Base-by-base conservation (phyloP, 2,888 invertebrate species). In the Apotomis turbidana region DNA sequence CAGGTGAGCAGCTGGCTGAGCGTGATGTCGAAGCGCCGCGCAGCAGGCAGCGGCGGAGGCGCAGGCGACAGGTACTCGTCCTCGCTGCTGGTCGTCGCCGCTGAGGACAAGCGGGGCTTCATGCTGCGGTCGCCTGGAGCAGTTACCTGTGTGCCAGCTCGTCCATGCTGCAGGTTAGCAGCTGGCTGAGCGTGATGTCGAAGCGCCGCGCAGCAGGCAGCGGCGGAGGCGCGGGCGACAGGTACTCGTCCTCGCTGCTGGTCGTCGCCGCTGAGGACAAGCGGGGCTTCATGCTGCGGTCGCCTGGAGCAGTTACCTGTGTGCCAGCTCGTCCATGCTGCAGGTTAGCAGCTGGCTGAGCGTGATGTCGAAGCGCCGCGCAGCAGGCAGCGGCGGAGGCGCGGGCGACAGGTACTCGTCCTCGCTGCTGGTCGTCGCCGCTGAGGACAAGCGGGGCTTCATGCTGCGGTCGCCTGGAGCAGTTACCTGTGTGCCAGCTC, bases 161-260 rank as follows among this genome's bases (percentile, higher is more conserved):
- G 78, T 96, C 96, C 82, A 98, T 95, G 78, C 96, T 96, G 82
- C 97, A 95, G 3, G 97, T 96, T 46, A 97, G 96, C 73, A 98
- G 94, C 85, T 98, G 97, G 80, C 95, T 96, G 73, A 97, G 93
- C 0, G 97, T 97, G 76, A 97, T 97, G 85, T 97, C 97, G 79
- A 96, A 93, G 4, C 94, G 93, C 0, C 90, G 76, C 62, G 90
- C 94, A 64, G 94, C 93, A 54, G 95, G 94, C 67, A 94, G 85
- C 12, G 85, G 93, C 72, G 94, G 92, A 71, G 94, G 91, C 75
- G 95, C 94, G 0, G 96, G 96, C 13, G 95, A 95, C 73, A 96
- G 87, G 87, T 96, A 96, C 82, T 96, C 96, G 81, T 96, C 96
- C 74, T 95, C 96, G 75, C 93, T 94, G 74, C 94, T 94, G 55